phyloP scores from a whole-genome alignment of 2,888 invertebrate species.

The Spatulosminthurus flaviceps region DNA sequence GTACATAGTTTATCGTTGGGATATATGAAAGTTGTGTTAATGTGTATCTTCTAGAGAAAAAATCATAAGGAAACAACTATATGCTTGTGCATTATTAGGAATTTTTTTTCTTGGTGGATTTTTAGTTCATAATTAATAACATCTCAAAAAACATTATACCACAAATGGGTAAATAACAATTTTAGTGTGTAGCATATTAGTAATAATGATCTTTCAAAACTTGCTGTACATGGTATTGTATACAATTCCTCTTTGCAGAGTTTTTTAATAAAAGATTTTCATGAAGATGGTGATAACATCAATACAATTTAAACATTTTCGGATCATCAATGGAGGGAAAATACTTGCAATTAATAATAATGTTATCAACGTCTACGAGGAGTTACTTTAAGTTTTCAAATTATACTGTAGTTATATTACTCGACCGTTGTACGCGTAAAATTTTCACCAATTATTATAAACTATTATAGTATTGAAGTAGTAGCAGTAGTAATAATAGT shows the following conservation, averaged over 20 bases:
- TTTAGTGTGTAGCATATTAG: not conserved
- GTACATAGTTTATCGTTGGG: constrained; percentile 1
- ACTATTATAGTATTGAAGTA: not conserved
- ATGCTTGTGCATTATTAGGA: not conserved
- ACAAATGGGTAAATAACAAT: not conserved
- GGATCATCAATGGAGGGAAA: not conserved
- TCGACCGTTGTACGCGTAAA: not conserved
- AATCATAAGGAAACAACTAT: not conserved
- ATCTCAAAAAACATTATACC: not conserved
- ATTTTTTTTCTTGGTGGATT: no score
- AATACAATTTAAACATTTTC: constrained; percentile 4
- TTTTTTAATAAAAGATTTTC: not conserved
- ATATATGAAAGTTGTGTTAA: constrained; percentile 7
- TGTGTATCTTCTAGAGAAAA: not conserved
- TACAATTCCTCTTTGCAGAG: not conserved
- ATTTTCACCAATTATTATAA: not conserved
- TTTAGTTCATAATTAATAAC: not conserved
- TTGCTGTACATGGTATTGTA: constrained; percentile 12
- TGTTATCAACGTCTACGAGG: not conserved
- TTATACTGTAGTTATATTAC: not conserved
- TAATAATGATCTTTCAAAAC: not conserved
- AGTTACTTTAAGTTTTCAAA: not conserved
- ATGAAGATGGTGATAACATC: not conserved
- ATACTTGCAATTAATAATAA: constrained; percentile 3
- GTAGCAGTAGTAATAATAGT: constrained; percentile 13